Conservation (phyloP, 2,888 invertebrate genomes). For the Resseliella maxima region DNA sequence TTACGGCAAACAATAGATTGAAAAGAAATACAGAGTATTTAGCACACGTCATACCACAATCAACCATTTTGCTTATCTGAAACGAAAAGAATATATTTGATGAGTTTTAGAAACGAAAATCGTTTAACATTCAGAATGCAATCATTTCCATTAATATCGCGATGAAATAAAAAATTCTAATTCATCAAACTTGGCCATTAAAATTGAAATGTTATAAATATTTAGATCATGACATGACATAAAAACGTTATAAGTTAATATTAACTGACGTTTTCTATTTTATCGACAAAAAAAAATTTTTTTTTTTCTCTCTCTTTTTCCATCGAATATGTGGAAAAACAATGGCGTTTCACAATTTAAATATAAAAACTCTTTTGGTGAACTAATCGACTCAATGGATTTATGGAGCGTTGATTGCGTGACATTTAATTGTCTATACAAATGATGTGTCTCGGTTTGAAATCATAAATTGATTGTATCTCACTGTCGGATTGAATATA, state of each 20-base stretch:
- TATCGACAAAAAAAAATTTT: not conserved
- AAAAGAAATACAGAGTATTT: conserved; percentile 90
- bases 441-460: not conserved
- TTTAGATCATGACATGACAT: not conserved
- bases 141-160: too few species aligned
- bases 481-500: not conserved
- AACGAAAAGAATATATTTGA: not conserved
- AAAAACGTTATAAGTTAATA: not conserved
- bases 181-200: not conserved
- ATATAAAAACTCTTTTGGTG: too few species aligned
- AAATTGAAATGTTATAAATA: not conserved
- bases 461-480: not conserved
- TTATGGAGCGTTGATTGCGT: not conserved
- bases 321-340: too few species aligned
- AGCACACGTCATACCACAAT: conserved; percentile 79
- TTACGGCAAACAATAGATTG: conserved; percentile 89
- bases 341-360: too few species aligned
- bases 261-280: not conserved
- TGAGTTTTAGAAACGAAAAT: not conserved
- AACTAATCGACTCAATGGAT: too few species aligned
- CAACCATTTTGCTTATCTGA: conserved; percentile 41
- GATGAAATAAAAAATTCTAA: too few species aligned
- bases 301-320: too few species aligned
- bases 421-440: not conserved
- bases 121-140: too few species aligned